Base-by-base conservation (phyloP, 2,797 vertebrate species). In the Pantherophis alleghaniensis region DNA sequence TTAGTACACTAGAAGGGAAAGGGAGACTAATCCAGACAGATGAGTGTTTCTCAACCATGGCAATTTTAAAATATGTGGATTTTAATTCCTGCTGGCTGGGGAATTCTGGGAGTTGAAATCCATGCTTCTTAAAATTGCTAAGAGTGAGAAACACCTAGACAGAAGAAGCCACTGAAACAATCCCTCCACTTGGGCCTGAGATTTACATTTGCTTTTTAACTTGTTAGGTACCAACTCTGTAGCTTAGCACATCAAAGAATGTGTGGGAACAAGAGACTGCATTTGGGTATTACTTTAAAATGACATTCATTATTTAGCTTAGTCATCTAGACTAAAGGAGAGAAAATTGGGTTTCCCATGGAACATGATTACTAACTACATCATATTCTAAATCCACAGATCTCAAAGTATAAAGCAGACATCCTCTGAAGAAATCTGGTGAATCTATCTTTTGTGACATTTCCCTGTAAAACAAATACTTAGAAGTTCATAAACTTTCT, bases 281-380 rank as follows among this genome's bases (percentile, higher is more conserved):
- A n/a, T 90, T 92, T 57, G 56, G 89, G 60, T 90, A 93, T 90
- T 87, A 6, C 63, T 61, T 90, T 55, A 32, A 87, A 90, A 87
- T 86, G 2, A 90, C 37, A 90, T 87, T 28, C 60, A 69, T 51
- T 66, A 60, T 90, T 93, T 66, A 90, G 37, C 61, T 92, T 89
- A 79, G 89, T 47, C 32, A 87, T 53, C 47, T 22, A 90, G 60
- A 61, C n/a, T 74, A 37, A 37, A 18, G 14, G 32, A 89, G 42
- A 42, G 90, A 87, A 90, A 32, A 55, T 56, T 55, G 16, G 26
- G 18, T 83, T 90, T 57, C 60, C 37, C 89, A 90, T 57, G 12
- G 26, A 91, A 59, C 12, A 47, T 24, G 32, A 74, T 59, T 63
- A 47, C 13, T 47, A 55, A 90, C 92, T 66, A 51, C 14, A 20